These are phyloP conservation scores for Tenthredo distinguenda DNA, from an alignment of 2,888 invertebrate genomes.

Conservation along the genomic window DNA sequence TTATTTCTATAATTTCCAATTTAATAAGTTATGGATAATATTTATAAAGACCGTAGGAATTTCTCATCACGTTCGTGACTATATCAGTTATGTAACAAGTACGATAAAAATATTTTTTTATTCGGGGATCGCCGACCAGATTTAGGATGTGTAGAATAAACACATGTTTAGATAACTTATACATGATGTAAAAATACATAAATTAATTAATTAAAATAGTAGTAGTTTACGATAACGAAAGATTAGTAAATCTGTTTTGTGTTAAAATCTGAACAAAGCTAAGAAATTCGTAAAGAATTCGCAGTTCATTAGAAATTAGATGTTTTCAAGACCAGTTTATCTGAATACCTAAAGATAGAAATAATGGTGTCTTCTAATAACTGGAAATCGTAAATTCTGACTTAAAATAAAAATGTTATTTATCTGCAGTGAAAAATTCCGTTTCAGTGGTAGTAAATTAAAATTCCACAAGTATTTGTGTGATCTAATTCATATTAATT, in stretches of 20 bases:
- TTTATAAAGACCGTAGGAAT: neutral
- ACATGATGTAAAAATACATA: neutral
- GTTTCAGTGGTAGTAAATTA: neutral
- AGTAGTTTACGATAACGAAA: neutral
- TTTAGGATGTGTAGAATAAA: neutral
- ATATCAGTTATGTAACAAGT: neutral
- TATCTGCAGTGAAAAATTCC: neutral
- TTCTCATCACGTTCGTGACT: neutral
- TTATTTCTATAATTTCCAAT: slow-evolving; percentile 10
- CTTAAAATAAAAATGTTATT: neutral
- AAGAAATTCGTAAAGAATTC: neutral
- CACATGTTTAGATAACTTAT: neutral
- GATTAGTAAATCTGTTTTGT: too few relatives aligned
- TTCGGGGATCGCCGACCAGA: neutral
- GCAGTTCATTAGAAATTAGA: neutral
- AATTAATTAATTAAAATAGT: neutral
- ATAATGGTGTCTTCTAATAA: neutral
- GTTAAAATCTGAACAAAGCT: neutral
- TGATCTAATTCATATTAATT: neutral
- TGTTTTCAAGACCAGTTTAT: neutral
- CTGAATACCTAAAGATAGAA: neutral
- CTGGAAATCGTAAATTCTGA: neutral
- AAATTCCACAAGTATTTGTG: neutral
- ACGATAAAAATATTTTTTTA: neutral
- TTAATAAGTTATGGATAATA: neutral